phyloP scores from a whole-genome alignment of 2,797 vertebrate genomes.

The Pagetopsis macropterus region DNA sequence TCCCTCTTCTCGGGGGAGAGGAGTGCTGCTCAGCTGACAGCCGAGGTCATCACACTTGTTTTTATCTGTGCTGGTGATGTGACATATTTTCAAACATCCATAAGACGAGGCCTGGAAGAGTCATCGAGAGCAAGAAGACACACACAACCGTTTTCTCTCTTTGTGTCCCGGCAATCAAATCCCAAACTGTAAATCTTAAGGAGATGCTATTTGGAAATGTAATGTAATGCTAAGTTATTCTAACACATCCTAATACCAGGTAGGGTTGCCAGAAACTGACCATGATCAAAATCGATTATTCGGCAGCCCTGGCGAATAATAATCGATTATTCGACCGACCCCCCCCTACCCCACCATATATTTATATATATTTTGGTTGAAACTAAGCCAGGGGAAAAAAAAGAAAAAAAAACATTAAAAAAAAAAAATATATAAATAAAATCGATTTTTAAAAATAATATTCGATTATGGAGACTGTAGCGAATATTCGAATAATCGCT shows the following conservation, averaged over 20 bases:
- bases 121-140: conserved; percentile 21
- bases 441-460: too few species aligned
- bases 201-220: conserved; percentile 23
- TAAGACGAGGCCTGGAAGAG: conserved; percentile 29
- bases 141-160: conserved; percentile 13
- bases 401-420: too few species aligned
- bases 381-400: too few species aligned
- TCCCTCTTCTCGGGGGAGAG: conserved; percentile 37
- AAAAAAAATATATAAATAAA: too few species aligned
- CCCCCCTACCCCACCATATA: too few species aligned
- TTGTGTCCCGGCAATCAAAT: conserved; percentile 38
- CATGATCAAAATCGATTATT: too few species aligned
- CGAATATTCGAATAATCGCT: too few species aligned
- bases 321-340: too few species aligned
- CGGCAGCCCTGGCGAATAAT: too few species aligned
- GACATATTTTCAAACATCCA: conserved; percentile 53
- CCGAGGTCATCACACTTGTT: conserved; percentile 63
- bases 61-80: conserved; percentile 53
- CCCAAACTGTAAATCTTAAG: conserved; percentile 34
- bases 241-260: conserved; percentile 28
- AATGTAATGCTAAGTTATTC: conserved; percentile 5
- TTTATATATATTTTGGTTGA: too few species aligned
- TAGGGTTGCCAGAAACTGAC: too few species aligned
- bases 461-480: too few species aligned
- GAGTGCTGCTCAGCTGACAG: conserved; percentile 57